Evolutionary conservation across 1,140 invertebrate species (phyloP).

Genomic region (Holotrichia oblita): DNA sequence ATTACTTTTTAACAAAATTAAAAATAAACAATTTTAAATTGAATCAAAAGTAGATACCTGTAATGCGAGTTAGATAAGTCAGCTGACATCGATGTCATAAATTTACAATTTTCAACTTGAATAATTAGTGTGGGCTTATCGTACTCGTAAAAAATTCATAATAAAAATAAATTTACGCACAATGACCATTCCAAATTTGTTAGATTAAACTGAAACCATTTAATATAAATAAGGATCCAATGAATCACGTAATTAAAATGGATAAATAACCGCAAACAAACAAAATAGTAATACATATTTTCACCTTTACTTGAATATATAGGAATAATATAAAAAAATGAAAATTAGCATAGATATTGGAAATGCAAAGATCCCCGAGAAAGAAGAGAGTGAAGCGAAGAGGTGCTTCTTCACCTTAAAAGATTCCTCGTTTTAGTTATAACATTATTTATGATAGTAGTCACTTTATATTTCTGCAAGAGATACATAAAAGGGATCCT

Average conservation of each 20-base stretch:
- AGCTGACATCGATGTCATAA: not conserved
- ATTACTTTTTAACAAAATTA: too few relatives aligned
- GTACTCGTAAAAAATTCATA: not conserved
- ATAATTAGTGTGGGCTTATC: constrained; percentile 23
- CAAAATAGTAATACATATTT: not conserved
- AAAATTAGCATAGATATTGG: constrained; percentile 34
- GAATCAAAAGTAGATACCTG: not conserved
- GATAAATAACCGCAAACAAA: not conserved
- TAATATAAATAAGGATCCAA: not conserved
- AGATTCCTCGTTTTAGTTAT: constrained; percentile 30
- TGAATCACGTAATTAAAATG: not conserved
- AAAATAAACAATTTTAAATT: not conserved
- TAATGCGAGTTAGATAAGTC: not conserved
- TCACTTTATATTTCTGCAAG: constrained; percentile 56
- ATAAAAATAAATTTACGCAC: not conserved
- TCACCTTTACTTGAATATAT: not conserved
- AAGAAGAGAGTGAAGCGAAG: constrained; percentile 14
- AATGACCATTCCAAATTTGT: not conserved
- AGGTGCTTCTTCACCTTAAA: not conserved
- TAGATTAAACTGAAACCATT: too few relatives aligned
- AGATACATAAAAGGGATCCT: constrained; percentile 73
- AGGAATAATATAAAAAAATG: not conserved
- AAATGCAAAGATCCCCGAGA: constrained; percentile 5
- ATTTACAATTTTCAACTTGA: not conserved
- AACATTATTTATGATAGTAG: constrained; percentile 27